A percentile compares a stretch with the other conserved stretches of the same genome.
Evolutionary conservation across 1,140 invertebrate species (phyloP).

Genomic region (Leptoteleia sp.): DNA sequence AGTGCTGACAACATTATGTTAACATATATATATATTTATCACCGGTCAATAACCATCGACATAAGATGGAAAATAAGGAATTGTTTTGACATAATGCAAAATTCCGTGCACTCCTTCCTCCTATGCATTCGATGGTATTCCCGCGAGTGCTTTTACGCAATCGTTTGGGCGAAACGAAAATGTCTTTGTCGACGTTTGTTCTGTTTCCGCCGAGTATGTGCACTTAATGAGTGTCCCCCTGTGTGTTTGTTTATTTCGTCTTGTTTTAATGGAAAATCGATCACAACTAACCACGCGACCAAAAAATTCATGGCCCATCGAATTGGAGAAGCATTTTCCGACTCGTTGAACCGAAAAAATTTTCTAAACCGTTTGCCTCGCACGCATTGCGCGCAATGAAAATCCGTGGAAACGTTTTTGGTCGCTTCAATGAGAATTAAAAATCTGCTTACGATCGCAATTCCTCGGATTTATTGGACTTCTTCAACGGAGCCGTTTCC

Average conservation of each 20-base stretch:
- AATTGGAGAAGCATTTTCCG: conserved; percentile 61
- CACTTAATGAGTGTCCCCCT: conserved; percentile 32
- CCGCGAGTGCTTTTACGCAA: conserved; percentile 12
- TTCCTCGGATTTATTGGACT: conserved; percentile 43
- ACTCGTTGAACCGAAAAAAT: conserved; percentile 56
- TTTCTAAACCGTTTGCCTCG: conserved; percentile 63
- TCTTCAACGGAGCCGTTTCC: conserved; percentile 43
- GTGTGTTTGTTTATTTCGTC: conserved; percentile 38
- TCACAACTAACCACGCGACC: conserved; percentile 48
- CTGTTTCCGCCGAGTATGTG: conserved; percentile 6
- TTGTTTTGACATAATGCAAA: conserved; percentile 12
- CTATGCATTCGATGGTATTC: too few species aligned
- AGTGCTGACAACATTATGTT: too few species aligned
- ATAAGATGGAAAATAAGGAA: conserved; percentile 4
- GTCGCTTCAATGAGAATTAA: conserved; percentile 59
- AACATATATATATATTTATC: too few species aligned
- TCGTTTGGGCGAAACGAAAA: conserved; percentile 19
- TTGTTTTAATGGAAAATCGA: conserved; percentile 59
- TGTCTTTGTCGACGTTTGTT: conserved; percentile 15
- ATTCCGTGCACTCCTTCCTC: conserved; percentile 16
- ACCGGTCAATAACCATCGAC: conserved; percentile 3
- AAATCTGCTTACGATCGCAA: conserved; percentile 65
- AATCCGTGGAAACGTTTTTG: conserved; percentile 50
- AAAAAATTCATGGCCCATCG: conserved; percentile 63
- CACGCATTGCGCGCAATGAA: conserved; percentile 52